Evolutionary conservation across 2,113 vertebrate genomes (phyloP).

Genomic region (Agelaius phoeniceus): DNA sequence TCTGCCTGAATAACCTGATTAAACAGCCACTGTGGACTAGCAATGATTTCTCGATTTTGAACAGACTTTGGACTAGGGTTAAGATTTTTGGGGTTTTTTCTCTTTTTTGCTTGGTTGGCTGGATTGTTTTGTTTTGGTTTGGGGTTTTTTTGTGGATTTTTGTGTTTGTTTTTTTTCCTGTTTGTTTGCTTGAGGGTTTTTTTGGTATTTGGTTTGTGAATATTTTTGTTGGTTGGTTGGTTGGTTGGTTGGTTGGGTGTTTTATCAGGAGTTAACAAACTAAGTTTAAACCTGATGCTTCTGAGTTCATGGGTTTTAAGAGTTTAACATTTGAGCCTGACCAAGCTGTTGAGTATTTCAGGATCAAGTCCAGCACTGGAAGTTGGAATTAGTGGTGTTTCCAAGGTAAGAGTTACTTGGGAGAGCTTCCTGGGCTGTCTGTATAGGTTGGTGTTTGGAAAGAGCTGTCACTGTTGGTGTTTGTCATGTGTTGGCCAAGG

Average conservation of each 20-base stretch:
- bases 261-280: neutral
- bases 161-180: no score
- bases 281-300: neutral
- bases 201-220: neutral
- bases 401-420: neutral
- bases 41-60: neutral
- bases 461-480: rapidly evolving
- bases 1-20: neutral
- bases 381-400: neutral
- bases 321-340: neutral
- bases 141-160: rapidly evolving
- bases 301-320: neutral
- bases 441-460: neutral
- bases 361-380: neutral
- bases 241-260: neutral
- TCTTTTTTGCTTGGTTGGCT: neutral
- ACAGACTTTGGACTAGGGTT: neutral
- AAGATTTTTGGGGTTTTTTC: neutral
- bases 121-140: no score
- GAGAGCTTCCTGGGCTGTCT: neutral
- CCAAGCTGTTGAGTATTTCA: neutral
- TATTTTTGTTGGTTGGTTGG: neutral
- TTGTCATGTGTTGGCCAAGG: neutral
- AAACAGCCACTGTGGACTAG: neutral
- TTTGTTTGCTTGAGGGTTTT: neutral